A percentile compares a stretch with the other conserved stretches of the same genome.
These are phyloP conservation scores for Oostethus manadensis DNA, from an alignment of 2,113 vertebrate species.

Conservation along the genomic window DNA sequence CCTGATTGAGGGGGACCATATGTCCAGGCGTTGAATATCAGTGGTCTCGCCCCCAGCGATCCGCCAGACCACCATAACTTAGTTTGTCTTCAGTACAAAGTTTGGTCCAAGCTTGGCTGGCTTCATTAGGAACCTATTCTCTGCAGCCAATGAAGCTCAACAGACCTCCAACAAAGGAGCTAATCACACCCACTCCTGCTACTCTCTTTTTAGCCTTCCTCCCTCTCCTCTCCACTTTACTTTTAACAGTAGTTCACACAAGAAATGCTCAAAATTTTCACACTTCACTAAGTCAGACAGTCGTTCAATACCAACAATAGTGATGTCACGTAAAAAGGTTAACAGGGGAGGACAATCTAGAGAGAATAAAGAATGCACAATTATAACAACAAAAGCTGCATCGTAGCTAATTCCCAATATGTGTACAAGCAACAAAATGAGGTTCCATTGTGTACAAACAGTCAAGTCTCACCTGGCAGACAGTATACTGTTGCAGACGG, in stretches of 20 bases:
- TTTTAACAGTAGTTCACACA: conserved; percentile 40
- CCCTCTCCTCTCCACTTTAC: conserved; percentile 63
- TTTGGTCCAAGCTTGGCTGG: conserved; percentile 83
- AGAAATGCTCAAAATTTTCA: conserved; percentile 11
- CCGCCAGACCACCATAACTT: conserved; percentile 78
- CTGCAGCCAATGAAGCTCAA: conserved; percentile 82
- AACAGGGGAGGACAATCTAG: neutral
- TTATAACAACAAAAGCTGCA: neutral
- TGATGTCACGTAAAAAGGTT: conserved; percentile 2
- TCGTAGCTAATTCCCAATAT: conserved; percentile 5
- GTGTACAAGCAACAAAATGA: conserved; percentile 26
- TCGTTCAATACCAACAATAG: conserved; percentile 13
- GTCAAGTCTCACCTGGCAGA: conserved; percentile 52
- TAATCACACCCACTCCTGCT: conserved; percentile 79
- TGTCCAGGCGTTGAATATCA: conserved; percentile 75
- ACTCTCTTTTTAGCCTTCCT: conserved; percentile 16
- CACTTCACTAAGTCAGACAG: conserved; percentile 12
- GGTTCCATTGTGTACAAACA: conserved; percentile 18
- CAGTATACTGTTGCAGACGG: conserved; percentile 32
- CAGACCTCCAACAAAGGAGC: conserved; percentile 82
- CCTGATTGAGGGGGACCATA: conserved; percentile 59
- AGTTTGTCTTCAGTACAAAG: conserved; percentile 85
- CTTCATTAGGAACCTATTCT: conserved; percentile 86
- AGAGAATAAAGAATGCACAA: conserved; percentile 1
- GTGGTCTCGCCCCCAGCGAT: conserved; percentile 64